phyloP scores from a whole-genome alignment of 2,888 invertebrate genomes.

The Dicycla oo region DNA sequence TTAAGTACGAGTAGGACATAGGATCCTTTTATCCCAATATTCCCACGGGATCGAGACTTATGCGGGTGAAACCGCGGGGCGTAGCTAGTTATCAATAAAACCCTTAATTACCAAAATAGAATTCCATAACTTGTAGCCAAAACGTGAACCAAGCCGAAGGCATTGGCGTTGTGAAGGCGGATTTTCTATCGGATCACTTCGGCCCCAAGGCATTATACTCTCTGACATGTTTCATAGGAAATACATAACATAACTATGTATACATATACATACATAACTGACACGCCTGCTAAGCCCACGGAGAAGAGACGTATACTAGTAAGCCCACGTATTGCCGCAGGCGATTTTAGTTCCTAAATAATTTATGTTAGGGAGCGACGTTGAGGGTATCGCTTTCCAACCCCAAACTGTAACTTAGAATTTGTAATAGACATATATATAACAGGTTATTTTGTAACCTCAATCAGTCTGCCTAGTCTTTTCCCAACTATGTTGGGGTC shows the following conservation, averaged over 20 bases:
- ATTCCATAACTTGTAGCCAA: conserved; percentile 30
- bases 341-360: conserved; percentile 40
- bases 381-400: conserved; percentile 29
- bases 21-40: too few species aligned
- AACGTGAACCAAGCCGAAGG: conserved; percentile 8
- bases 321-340: conserved; percentile 41
- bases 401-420: conserved; percentile 28
- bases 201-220: conserved; percentile 32
- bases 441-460: too few species aligned
- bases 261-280: conserved; percentile 32
- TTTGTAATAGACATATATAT: conserved; percentile 4
- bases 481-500: too few species aligned
- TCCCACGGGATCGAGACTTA: too few species aligned
- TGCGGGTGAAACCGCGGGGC: too few species aligned
- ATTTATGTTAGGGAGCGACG: conserved; percentile 42
- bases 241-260: conserved; percentile 31
- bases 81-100: conserved; percentile 16
- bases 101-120: conserved; percentile 39
- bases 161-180: conserved; percentile 20
- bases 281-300: conserved; percentile 41
- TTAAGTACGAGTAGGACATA: too few species aligned
- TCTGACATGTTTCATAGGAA: conserved; percentile 51
- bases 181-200: conserved; percentile 37
- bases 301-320: conserved; percentile 20
- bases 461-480: too few species aligned